Conservation (phyloP, 2,888 invertebrate species). For the Lycia hirtaria region DNA sequence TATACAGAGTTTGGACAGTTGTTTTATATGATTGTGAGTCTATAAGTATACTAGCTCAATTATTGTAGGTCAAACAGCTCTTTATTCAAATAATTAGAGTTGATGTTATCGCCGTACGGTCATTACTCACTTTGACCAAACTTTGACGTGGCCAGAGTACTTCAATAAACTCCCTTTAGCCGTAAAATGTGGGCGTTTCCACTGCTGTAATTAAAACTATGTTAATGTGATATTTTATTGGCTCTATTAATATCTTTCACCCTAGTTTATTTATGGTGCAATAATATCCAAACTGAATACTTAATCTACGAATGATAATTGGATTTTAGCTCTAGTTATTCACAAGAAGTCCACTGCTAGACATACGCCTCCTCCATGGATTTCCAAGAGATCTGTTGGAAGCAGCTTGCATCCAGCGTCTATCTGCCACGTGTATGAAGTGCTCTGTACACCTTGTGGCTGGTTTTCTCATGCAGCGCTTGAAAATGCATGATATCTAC, state of each 20-base stretch:
- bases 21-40: too few relatives aligned
- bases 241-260: conserved; percentile 33
- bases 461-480: too few relatives aligned
- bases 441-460: too few relatives aligned
- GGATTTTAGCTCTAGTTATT: too few relatives aligned
- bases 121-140: conserved; percentile 64
- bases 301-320: too few relatives aligned
- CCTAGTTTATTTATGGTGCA: conserved; percentile 28
- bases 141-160: conserved; percentile 43
- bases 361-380: too few relatives aligned
- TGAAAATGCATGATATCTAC: too few relatives aligned
- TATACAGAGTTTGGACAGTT: too few relatives aligned
- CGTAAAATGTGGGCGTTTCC: conserved; percentile 36
- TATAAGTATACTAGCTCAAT: conserved; percentile 8
- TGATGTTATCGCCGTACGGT: conserved; percentile 59
- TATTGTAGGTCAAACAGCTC: conserved; percentile 54
- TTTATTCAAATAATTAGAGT: conserved; percentile 70
- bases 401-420: too few relatives aligned
- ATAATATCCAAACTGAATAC: neutral
- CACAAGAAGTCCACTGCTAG: too few relatives aligned
- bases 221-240: conserved; percentile 39
- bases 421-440: too few relatives aligned
- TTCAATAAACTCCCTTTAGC: conserved; percentile 32
- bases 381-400: too few relatives aligned
- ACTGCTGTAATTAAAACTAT: conserved; percentile 43